Evolutionary conservation across 1,140 invertebrate genomes (phyloP), one percentile per base, ranked within the genome.

Genomic region (Lepidurus apus): DNA sequence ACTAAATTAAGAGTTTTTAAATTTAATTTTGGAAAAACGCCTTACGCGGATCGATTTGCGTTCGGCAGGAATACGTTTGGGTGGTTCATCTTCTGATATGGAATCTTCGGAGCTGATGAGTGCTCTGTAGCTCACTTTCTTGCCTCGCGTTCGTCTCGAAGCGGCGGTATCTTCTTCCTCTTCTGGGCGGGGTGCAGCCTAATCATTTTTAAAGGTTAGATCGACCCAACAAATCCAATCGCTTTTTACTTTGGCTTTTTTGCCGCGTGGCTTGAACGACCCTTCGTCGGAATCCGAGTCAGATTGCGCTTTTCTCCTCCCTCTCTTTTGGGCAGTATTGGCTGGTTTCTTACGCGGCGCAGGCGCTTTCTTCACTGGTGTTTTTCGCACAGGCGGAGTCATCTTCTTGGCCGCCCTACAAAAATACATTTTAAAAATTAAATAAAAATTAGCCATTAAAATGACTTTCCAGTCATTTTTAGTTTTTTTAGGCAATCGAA

Each of bases 131-230:
- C 53, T 65, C 17, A 65, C 53, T 65, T 65, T 65, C 53, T 65
- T 65, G 53, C 53, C 53, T 65, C 53, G 17, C 1, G 53, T 65
- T 65, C 53, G 53, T 65, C 53, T 65, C n/a, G 53, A 65, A 65
- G 53, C 53, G 53, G 53, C 53, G 21, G 53, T 13, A 65, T 65
- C 53, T 65, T 65, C 53, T 65, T 65, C 53, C 7, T 13, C 6
- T 21, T 65, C 53, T 65, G 17, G 53, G 17, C 53, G 53, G 7
- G 53, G 53, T 21, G 53, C 21, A n/a, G 53, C 53, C 53, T 65
- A 65, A 65, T n/a, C 53, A 17, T 65, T n/a, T 7, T 65, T 7
- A 9, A 65, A 65, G 8, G 13, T n/a, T 34, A 34, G 34, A 34
- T 34, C 34, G 10, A 65, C 1, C 6, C 21, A 17, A 7, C 4